phyloP scores from a whole-genome alignment of 1,140 invertebrate species.

The Lepidurus couesii region DNA sequence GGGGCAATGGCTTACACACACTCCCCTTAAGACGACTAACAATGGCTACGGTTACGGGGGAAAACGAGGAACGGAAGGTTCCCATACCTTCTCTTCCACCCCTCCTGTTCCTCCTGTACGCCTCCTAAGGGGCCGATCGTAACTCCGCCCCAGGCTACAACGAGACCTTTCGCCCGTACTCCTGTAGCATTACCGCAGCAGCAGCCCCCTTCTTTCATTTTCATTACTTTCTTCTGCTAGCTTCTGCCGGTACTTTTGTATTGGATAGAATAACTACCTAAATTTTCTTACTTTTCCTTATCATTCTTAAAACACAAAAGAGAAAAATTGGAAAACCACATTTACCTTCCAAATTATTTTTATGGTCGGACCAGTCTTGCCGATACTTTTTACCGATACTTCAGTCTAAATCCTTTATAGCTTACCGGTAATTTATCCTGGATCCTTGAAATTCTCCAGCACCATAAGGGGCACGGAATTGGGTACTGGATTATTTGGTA shows the following conservation, averaged over 20 bases:
- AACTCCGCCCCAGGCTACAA: not conserved
- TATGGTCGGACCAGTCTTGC: no score
- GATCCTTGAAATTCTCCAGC: no score
- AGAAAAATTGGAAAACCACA: not conserved
- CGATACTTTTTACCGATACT: no score
- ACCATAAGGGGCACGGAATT: no score
- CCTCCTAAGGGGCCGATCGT: slow-evolving; percentile 1
- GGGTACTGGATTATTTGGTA: no score
- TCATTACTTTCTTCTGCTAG: not conserved
- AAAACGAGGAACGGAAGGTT: not conserved
- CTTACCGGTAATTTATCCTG: no score
- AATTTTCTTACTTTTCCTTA: not conserved
- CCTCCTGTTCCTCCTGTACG: not conserved
- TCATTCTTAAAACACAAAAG: no score
- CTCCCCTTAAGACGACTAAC: not conserved
- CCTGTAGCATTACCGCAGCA: not conserved
- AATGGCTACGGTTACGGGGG: not conserved
- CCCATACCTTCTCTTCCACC: not conserved
- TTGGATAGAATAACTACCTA: not conserved
- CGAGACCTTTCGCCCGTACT: not conserved
- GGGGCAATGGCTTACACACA: not conserved
- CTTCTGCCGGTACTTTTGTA: no score
- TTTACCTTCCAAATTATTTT: not conserved
- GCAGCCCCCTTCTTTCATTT: not conserved
- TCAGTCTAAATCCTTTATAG: no score